A percentile compares a stretch with the other conserved stretches of the same genome.
phyloP scores from a whole-genome alignment of 1,140 invertebrate species.

The Caenorhabditis inopinata region DNA sequence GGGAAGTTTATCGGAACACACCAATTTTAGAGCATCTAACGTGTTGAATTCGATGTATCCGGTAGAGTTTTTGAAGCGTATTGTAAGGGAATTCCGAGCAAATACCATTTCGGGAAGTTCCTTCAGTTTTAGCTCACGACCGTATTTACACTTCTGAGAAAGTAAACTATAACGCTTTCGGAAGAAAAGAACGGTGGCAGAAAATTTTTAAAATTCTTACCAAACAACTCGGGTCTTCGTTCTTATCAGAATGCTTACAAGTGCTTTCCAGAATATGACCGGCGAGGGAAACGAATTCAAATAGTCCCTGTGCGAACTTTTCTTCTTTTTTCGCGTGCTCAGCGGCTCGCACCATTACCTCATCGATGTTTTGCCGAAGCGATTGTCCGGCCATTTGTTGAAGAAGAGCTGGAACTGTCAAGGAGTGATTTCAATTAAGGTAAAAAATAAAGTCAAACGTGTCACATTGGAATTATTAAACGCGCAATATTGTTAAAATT shows the following conservation, averaged over 20 bases:
- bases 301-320: not conserved
- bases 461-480: too few relatives aligned
- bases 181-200: too few relatives aligned
- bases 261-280: constrained; percentile 10
- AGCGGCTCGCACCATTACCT: not conserved
- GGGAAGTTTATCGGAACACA: constrained; percentile 73
- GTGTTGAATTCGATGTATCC: constrained; percentile 76
- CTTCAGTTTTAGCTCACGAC: constrained; percentile 76
- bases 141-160: constrained; percentile 72
- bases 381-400: not conserved
- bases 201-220: not conserved
- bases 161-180: too few relatives aligned
- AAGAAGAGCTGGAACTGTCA: not conserved
- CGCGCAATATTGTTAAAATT: too few relatives aligned
- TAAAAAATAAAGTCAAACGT: too few relatives aligned
- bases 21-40: constrained; percentile 81
- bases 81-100: constrained; percentile 76
- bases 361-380: not conserved
- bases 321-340: not conserved
- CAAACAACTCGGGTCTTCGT: not conserved
- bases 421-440: too few relatives aligned
- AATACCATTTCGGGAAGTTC: constrained; percentile 98
- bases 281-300: not conserved
- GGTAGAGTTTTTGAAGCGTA: constrained; percentile 70
- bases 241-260: not conserved